Evolutionary conservation across 2,113 vertebrate species (phyloP), one percentile per base, ranked within the genome.

Genomic region (Progne subis): DNA sequence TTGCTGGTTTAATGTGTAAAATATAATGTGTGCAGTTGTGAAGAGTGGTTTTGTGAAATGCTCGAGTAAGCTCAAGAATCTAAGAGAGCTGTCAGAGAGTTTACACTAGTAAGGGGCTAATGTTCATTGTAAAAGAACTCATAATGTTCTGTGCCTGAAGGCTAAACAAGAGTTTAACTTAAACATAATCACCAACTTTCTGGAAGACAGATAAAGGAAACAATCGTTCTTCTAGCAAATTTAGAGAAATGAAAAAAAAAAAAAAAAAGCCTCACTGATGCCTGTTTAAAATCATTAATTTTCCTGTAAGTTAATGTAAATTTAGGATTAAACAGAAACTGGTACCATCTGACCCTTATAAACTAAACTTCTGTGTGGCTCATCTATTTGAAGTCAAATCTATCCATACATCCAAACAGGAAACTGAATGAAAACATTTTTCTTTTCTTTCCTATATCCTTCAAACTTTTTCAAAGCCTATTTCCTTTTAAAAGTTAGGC

Each of bases 1-100:
- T 89, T 96, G 86, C 92, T 94, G 96, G 15, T 94, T 97, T 97
- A 97, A 98, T 97, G 93, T 77, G 84, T 96, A 98, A 98, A 98
- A 98, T 97, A 97, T 96, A 97, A 97, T 6, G 82, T 97, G 85
- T 93, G 84, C 86, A 41, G 85, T 96, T 94, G 91, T 90, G 94
- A 97, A 97, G 89, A 95, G 67, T 63, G 87, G 75, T 89, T 98
- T 91, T 96, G 75, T 94, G 92, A 96, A 97, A 95, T 91, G 81
- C 70, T 97, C 68, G 47, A 86, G 81, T 95, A 94, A 97, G 95
- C 37, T 28, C 79, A 92, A 86, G 86, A 95, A 90, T 95, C 94
- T 94, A n/a, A 93, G 96, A 80, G 91, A 97, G 86, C 88, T 97
- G 94, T 97, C 95, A 96, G 56, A 92, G 93, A 95, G 95, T 97